Conservation (phyloP, 2,113 vertebrate species). For the Candoia aspera region DNA sequence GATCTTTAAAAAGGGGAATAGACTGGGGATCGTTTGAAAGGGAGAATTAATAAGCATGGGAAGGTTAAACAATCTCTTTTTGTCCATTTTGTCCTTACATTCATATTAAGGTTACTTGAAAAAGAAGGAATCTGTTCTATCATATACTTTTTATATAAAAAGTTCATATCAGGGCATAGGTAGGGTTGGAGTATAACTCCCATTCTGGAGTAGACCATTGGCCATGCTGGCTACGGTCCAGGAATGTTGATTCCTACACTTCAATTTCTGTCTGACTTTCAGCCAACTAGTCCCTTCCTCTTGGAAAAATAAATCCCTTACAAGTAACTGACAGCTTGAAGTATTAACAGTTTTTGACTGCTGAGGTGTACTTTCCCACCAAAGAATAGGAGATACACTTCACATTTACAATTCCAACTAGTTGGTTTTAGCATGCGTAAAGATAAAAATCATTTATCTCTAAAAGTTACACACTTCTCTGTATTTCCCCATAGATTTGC, state of each 20-base stretch:
- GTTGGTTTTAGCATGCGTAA: background rate
- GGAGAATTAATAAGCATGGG: background rate
- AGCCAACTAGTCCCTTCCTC: background rate
- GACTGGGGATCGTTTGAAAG: background rate
- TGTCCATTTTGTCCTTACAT: background rate
- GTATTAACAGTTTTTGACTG: background rate
- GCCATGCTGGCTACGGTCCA: background rate
- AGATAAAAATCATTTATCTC: background rate
- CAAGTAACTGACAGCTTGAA: background rate
- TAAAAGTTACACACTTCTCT: background rate
- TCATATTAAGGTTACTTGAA: background rate
- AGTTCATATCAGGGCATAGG: background rate
- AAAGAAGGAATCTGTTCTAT: background rate
- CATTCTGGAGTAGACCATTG: background rate
- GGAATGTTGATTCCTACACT: background rate
- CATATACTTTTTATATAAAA: background rate
- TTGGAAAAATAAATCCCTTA: background rate
- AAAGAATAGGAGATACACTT: background rate
- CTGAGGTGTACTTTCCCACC: background rate
- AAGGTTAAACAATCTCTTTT: background rate
- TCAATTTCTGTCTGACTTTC: background rate
- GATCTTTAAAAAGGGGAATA: background rate
- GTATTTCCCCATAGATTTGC: background rate
- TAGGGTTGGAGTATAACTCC: background rate
- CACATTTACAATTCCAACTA: background rate